Evolutionary conservation across 2,113 vertebrate species (phyloP), one percentile per base, ranked within the genome.

Genomic region (Meles meles): DNA sequence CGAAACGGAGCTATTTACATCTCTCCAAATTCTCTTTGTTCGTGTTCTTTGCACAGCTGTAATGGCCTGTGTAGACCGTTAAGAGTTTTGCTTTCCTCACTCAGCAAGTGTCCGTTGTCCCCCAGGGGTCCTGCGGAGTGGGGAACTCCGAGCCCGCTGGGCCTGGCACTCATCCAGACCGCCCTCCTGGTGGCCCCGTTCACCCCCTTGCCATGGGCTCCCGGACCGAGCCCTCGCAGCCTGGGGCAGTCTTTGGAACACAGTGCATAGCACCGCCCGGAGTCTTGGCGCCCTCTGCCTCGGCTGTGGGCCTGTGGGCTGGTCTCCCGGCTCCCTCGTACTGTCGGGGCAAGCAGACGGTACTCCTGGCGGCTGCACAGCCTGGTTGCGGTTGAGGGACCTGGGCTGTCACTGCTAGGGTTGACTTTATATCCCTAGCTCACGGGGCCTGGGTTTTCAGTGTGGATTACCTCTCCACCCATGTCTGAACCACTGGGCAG

Each of bases 1-100:
- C n/a, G 89, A 79, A 79, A 55, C 0, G 2, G 21, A 23, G 82
- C 82, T 87, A 74, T 96, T 93, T 67, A 63, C 90, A 37, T 89
- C 52, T 57, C 59, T 52, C 47, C 67, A 31, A 14, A 31, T 37
- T 84, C 72, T 77, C 77, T 90, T 27, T 61, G 83, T 80, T 27
- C 34, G 59, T 11, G 12, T 34, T 90, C 85, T 96, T 76, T 90
- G 77, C 39, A 27, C 81, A 97, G 93, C 88, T 95, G 71, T 42
- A n/a, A 37, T n/a, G 92, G 65, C 20, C 76, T 15, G 11, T 10
- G 44, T 6, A 11, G 72, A 63, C 80, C 39, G 1, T 7, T 25
- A 20, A 20, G 61, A 39, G n/a, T 39, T 83, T 61, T 76, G 72
- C 67, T 18, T 44, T 80, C 61, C 76, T 92, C 11, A 2, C 79